Conservation (phyloP, 2,888 invertebrate genomes). For the Anarsia innoxiella region DNA sequence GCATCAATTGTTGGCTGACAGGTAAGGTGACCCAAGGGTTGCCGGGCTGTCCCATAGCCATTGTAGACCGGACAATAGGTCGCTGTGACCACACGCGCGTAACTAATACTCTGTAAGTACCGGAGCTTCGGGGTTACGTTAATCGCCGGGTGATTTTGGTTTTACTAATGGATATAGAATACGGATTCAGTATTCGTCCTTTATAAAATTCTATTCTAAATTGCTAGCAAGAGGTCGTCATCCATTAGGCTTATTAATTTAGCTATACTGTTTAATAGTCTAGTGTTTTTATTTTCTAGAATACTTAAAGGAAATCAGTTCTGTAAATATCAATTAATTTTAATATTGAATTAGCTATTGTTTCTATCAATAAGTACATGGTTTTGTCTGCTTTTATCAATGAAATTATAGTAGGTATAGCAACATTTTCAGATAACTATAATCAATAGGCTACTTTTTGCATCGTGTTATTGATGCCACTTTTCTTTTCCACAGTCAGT, state of each 20-base stretch:
- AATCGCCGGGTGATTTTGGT: slow-evolving; percentile 13
- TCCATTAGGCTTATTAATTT: too few species aligned
- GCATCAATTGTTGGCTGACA: slow-evolving; percentile 10
- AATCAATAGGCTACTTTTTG: slow-evolving; percentile 9
- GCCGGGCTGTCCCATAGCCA: slow-evolving; percentile 6
- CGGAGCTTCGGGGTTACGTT: slow-evolving; percentile 14
- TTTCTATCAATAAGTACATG: too few species aligned
- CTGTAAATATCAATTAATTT: too few species aligned
- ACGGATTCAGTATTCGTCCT: slow-evolving; percentile 7
- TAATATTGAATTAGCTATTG: too few species aligned
- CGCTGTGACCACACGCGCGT: slow-evolving; percentile 16
- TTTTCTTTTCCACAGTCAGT: slow-evolving; percentile 11
- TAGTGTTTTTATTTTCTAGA: too few species aligned
- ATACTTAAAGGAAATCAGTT: too few species aligned
- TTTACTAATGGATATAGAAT: slow-evolving; percentile 14
- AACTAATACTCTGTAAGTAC: slow-evolving; percentile 17
- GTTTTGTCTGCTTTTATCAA: too few species aligned
- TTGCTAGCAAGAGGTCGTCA: too few species aligned
- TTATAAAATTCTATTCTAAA: too few species aligned
- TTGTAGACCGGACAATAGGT: slow-evolving; percentile 4
- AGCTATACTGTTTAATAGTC: too few species aligned
- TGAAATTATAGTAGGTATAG: too few species aligned
- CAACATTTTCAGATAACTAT: slow-evolving; percentile 10
- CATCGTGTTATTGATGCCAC: slow-evolving; percentile 8
- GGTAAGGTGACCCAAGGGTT: slow-evolving; percentile 5